Conservation (phyloP, 2,113 vertebrate species). For the Zosterops pallidus region DNA sequence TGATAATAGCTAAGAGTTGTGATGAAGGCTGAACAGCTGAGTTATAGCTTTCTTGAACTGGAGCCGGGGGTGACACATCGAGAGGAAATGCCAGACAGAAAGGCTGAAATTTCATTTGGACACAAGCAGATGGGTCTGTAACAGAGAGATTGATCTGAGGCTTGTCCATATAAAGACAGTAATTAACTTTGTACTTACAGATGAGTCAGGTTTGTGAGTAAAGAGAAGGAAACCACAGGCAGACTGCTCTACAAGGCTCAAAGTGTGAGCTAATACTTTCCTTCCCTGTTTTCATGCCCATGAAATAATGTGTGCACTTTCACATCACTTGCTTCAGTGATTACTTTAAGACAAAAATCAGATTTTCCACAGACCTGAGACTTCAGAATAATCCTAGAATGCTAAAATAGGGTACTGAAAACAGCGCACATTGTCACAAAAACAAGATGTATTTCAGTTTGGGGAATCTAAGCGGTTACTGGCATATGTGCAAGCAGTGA, state of each 20-base stretch:
- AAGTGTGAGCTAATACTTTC: conserved; percentile 1
- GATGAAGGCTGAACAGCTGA: conserved; percentile 4
- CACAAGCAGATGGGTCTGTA: conserved; percentile 41
- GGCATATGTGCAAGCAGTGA: not conserved
- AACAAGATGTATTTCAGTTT: not conserved
- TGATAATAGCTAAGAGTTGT: not conserved
- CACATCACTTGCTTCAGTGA: not conserved
- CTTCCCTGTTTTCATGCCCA: not conserved
- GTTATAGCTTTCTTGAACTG: conserved; percentile 33
- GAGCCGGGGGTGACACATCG: conserved; percentile 24
- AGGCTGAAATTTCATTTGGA: conserved; percentile 48
- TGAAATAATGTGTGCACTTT: not conserved
- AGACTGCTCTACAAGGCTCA: not conserved
- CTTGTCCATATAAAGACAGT: conserved; percentile 28
- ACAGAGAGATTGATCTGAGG: not conserved
- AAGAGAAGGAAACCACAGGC: not conserved
- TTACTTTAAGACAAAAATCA: conserved; percentile 9
- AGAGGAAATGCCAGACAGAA: conserved; percentile 21
- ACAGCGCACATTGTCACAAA: not conserved
- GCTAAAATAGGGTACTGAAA: not conserved
- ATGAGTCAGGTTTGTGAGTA: conserved; percentile 14
- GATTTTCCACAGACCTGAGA: not conserved
- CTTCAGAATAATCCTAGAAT: not conserved
- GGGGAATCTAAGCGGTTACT: not conserved
- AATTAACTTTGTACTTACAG: conserved; percentile 25